Evolutionary conservation across 1,140 invertebrate genomes (phyloP), one percentile per base, ranked within the genome.

Genomic region (Bilobella aurantiaca): DNA sequence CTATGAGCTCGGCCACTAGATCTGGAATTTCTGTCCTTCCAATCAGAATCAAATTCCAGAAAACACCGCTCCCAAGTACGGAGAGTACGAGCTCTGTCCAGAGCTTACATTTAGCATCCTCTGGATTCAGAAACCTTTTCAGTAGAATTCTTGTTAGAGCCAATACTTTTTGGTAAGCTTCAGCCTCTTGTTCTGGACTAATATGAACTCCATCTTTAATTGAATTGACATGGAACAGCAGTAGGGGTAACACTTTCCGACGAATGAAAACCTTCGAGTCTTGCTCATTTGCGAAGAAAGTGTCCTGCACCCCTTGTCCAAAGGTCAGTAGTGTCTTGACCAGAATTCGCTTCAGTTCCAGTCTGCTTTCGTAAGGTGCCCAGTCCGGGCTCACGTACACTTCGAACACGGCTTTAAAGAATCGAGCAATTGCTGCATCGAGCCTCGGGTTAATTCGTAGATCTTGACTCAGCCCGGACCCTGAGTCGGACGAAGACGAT

Each of bases 31-130:
- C 28, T 8, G 68, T 56, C 25, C 58, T 59, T 18, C 66, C 71
- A 30, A 73, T 28, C n/a, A 57, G 25, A 42, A 73, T 67, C 14
- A 70, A 60, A 37, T 70, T 73, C 68, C 69, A 70, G 16, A 73
- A 37, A 16, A 73, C 71, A 28, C 68, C 71, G 58, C 69, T 68
- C 0, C 32, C 62, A 56, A 73, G 46, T 14, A 73, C 69, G 18
- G 71, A 58, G 2, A 73, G 46, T 47, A 64, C 65, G 1, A 73
- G 47, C 63, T 73, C 68, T 27, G 60, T 31, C 68, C 71, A 70
- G 14, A 73, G 37, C 37, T 49, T 64, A 30, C 71, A 73, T 3
- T 70, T 64, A 29, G 30, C 30, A 29, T 73, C 68, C 23, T 70
- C 71, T 14, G 59, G 27, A 0, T 31, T 16, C 14, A 70, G 29